Base-by-base conservation (phyloP, 2,797 vertebrate genomes). In the Gambelia wislizenii region DNA sequence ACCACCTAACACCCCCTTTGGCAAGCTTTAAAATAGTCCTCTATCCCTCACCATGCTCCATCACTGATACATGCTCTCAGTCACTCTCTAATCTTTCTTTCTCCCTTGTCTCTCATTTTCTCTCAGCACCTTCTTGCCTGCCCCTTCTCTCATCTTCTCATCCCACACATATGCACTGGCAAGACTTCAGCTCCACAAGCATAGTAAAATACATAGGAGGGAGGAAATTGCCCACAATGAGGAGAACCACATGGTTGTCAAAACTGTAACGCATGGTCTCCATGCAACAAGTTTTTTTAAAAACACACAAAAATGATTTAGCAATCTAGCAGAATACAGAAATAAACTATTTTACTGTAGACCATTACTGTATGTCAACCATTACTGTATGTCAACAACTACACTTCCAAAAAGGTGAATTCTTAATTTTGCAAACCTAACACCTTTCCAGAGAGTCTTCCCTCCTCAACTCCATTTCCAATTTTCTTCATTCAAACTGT, bases 311-410 rank as follows among this genome's bases (percentile, higher is more conserved):
- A n/a, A 52, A n/a, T 49, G n/a, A 44, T 47, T 49, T 78, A 36
- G n/a, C 47, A 70, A 85, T 74, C 74, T 82, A 30, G n/a, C 64
- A 88, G 9, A 52, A 79, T 72, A 84, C 89, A 86, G 33, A 87
- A 90, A 87, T 6, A 8, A n/a, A 6, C 74, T n/a, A n/a, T 30
- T 87, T 85, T 89, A 16, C 33, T 91, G 59, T 86, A 87, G 14
- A 72, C 49, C 91, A 87, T 47, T 33, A 91, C 76, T 9, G n/a
- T 1, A 84, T 5, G 39, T 7, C 30, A 70, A 72, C 49, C 91
- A 87, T 47, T 33, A 91, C 76, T 9, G n/a, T 1, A 84, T 5
- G 39, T 7, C 25, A 0, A 27, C 87, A 20, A 49, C 12, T 76
- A 87, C 14, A 78, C 85, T 90, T 52, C 67, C 64, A 61, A 61